phyloP scores from a whole-genome alignment of 2,888 invertebrate genomes.

The Timema cristinae region DNA sequence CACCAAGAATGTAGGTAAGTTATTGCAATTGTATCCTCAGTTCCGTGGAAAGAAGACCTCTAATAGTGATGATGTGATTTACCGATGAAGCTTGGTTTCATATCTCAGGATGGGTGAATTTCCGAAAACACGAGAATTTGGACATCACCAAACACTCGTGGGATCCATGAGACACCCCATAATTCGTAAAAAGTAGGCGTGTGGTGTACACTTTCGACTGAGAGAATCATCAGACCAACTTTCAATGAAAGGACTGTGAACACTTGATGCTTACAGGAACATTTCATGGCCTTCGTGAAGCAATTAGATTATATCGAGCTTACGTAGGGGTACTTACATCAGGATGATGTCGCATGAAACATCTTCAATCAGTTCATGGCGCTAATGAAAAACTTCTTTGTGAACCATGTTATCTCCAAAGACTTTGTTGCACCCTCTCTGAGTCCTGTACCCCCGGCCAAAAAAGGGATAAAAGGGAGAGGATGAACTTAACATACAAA shows the following conservation, averaged over 20 bases:
- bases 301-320: not conserved
- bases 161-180: too few species aligned
- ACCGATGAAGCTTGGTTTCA: too few species aligned
- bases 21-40: not conserved
- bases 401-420: constrained; percentile 4
- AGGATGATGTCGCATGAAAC: not conserved
- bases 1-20: not conserved
- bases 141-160: too few species aligned
- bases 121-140: too few species aligned
- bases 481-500: too few species aligned
- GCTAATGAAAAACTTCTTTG: not conserved
- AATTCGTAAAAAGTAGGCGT: too few species aligned
- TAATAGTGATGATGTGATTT: not conserved
- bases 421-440: too few species aligned
- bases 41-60: not conserved
- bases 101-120: too few species aligned
- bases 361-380: not conserved
- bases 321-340: not conserved
- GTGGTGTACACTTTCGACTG: too few species aligned
- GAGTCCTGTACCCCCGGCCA: too few species aligned
- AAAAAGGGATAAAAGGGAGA: too few species aligned
- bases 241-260: not conserved
- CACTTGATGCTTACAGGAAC: not conserved
- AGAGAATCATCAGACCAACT: too few species aligned
- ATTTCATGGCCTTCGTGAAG: constrained; percentile 2